Percentiles rank a stretch among this genome's conserved stretches.
Conservation (phyloP, 2,113 vertebrate species). For the Pica pica region DNA sequence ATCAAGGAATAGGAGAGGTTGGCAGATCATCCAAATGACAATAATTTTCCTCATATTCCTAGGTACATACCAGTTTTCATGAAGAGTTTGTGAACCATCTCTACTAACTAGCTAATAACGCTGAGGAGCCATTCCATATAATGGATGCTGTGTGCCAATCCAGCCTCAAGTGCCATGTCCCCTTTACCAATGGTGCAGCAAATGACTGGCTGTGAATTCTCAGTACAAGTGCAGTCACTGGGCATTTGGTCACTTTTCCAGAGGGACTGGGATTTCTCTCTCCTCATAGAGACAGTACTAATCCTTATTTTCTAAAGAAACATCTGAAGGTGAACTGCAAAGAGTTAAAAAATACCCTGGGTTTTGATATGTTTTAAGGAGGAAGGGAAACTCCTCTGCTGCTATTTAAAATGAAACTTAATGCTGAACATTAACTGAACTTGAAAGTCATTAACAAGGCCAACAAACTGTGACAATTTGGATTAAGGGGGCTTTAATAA, state of each 20-base stretch:
- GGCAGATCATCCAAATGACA: neutral
- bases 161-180: neutral
- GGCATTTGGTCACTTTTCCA: neutral
- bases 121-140: neutral
- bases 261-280: neutral
- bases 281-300: neutral
- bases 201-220: neutral
- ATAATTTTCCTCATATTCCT: neutral
- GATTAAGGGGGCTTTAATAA: conserved; percentile 22
- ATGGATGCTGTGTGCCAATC: rapidly evolving
- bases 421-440: neutral
- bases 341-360: neutral
- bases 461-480: conserved; percentile 31
- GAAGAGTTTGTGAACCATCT: neutral
- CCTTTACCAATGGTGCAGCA: neutral
- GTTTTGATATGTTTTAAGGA: neutral
- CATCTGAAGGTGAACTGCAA: neutral
- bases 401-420: neutral
- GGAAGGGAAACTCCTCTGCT: neutral
- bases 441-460: conserved; percentile 28
- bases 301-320: neutral
- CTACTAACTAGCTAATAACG: neutral
- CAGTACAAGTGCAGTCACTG: neutral
- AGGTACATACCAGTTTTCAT: neutral
- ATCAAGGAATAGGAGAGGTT: neutral